Conservation (phyloP, 2,888 invertebrate species). For the Poecilobothrus nobilitatus region DNA sequence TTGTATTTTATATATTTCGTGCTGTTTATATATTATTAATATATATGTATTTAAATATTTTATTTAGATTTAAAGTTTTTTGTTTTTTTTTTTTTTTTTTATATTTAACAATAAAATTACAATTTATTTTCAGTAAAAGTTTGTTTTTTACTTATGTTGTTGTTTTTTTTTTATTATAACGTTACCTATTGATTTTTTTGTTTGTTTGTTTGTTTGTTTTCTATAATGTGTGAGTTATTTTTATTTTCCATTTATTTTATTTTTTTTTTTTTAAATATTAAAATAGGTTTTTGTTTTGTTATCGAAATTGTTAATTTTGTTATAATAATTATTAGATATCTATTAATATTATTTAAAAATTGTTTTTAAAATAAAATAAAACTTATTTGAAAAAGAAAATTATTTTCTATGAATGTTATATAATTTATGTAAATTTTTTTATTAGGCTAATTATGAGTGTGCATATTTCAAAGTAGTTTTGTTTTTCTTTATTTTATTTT, state of each 20-base stretch:
- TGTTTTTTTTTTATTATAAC: background rate
- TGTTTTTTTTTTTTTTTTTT: background rate
- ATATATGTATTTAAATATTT: background rate
- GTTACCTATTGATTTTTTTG: background rate
- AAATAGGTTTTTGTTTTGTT: constrained; percentile 2
- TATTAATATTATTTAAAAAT: no score
- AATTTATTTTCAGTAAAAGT: background rate
- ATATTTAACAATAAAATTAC: constrained; percentile 6
- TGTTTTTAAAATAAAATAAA: no score
- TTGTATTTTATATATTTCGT: background rate
- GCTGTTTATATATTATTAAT: background rate
- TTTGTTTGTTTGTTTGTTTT: no score
- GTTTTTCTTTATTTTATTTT: background rate
- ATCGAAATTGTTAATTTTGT: no score
- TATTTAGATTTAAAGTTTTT: background rate
- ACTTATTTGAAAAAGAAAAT: no score
- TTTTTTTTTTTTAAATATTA: background rate
- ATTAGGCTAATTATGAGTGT: constrained; percentile 16
- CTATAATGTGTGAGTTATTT: background rate
- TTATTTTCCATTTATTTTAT: no score
- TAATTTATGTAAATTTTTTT: constrained; percentile 13
- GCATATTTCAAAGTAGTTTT: constrained; percentile 18
- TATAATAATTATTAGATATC: no score
- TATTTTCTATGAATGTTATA: background rate
- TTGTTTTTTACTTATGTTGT: background rate